Conservation (phyloP, 2,888 invertebrate species). For the Neria commutata region DNA sequence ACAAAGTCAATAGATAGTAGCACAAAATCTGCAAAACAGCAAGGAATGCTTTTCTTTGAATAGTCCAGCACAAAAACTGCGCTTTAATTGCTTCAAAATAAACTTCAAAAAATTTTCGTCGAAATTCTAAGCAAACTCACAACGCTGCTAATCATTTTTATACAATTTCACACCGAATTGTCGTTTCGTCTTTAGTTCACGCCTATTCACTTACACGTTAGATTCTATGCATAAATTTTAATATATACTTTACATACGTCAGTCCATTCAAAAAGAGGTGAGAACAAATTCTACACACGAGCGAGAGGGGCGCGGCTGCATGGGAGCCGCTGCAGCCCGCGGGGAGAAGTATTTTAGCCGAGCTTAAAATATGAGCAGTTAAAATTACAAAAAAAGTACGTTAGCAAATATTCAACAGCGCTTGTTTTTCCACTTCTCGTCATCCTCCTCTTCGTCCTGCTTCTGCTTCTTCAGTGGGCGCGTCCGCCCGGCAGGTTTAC, state of each 20-base stretch:
- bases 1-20: no score
- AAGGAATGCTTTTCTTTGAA: no score
- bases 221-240: conserved; percentile 17
- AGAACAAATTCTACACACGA: no score
- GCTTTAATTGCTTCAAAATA: neutral
- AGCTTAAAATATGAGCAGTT: no score
- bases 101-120: neutral
- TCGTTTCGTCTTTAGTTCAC: conserved; percentile 22
- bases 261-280: conserved; percentile 41
- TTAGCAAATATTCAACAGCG: conserved; percentile 36
- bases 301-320: no score
- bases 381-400: conserved; percentile 18
- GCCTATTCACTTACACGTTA: conserved; percentile 13
- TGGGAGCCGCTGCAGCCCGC: no score
- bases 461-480: conserved; percentile 15
- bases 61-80: no score
- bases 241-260: conserved; percentile 38
- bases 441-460: conserved; percentile 24
- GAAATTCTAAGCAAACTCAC: neutral
- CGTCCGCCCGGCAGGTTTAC: conserved; percentile 42
- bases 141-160: neutral
- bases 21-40: no score
- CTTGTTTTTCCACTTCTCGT: conserved; percentile 41
- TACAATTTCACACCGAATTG: neutral
- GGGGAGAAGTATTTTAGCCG: no score